phyloP scores from a whole-genome alignment of 2,888 invertebrate species.

The Myopa tessellatipennis region DNA sequence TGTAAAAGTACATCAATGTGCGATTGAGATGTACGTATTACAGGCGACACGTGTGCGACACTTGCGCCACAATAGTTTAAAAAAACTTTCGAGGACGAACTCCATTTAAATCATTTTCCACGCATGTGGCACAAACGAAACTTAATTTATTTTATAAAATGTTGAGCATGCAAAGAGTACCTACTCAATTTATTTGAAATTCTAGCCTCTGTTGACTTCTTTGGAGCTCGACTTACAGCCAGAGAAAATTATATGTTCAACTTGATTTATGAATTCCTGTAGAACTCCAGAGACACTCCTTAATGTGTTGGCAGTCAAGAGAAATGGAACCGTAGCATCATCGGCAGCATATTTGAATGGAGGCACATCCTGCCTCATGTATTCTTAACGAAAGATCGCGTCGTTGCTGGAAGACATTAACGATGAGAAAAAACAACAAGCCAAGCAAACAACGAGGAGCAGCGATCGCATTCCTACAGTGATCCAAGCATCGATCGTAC shows the following conservation, averaged over 20 bases:
- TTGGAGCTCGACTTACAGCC: slow-evolving; percentile 12
- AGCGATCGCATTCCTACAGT: slow-evolving; percentile 5
- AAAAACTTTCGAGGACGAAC: neutral
- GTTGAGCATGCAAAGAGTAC: neutral
- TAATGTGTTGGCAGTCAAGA: neutral
- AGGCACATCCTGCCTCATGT: slow-evolving; percentile 24
- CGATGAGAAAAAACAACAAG: slow-evolving; percentile 30
- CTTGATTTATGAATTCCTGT: slow-evolving; percentile 22
- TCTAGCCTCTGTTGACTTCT: neutral
- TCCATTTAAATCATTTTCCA: neutral
- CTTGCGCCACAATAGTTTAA: neutral
- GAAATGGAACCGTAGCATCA: neutral
- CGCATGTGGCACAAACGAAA: neutral
- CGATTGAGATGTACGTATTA: neutral
- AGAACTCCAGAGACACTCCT: slow-evolving; percentile 5
- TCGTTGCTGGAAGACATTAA: neutral
- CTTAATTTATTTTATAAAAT: neutral
- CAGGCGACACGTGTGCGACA: slow-evolving; percentile 17
- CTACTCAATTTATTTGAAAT: neutral
- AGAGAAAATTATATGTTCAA: neutral
- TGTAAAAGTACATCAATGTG: neutral
- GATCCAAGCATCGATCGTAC: neutral
- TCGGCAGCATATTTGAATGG: neutral
- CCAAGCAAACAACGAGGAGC: slow-evolving; percentile 6
- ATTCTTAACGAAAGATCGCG: slow-evolving; percentile 2